Evolutionary conservation across 2,888 invertebrate genomes (phyloP).

Genomic region (Diadegma fenestrale): DNA sequence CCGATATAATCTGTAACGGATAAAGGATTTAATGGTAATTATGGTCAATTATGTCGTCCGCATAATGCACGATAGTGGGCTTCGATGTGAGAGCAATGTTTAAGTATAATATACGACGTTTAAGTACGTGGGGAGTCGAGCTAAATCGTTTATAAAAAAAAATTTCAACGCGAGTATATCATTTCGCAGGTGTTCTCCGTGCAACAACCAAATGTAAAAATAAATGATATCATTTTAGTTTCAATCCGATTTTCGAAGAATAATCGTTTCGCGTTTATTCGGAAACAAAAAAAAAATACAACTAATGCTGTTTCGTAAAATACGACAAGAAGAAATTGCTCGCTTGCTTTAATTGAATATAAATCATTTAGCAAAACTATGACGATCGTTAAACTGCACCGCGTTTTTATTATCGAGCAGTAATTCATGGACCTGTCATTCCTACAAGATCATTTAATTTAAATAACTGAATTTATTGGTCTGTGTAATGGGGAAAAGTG

Average conservation of each 20-base stretch:
- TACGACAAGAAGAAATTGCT: not conserved
- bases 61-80: not conserved
- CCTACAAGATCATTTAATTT: not conserved
- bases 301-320: not conserved
- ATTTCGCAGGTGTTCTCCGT: not conserved
- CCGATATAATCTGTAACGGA: conserved; percentile 15
- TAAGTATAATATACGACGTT: conserved; percentile 3
- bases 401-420: not conserved
- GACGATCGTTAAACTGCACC: not conserved
- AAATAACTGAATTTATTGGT: not conserved
- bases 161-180: not conserved
- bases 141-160: not conserved
- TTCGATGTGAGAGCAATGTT: conserved; percentile 4
- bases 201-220: not conserved
- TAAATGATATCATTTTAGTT: not conserved
- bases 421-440: not conserved
- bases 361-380: not conserved
- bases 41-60: not conserved
- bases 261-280: not conserved
- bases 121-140: conserved; percentile 11
- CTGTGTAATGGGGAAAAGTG: not conserved
- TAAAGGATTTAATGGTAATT: conserved; percentile 2
- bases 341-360: not conserved
- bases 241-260: not conserved
- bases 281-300: too few species aligned